Conservation (phyloP, 2,797 vertebrate species). For the Enteromius viviparus region DNA sequence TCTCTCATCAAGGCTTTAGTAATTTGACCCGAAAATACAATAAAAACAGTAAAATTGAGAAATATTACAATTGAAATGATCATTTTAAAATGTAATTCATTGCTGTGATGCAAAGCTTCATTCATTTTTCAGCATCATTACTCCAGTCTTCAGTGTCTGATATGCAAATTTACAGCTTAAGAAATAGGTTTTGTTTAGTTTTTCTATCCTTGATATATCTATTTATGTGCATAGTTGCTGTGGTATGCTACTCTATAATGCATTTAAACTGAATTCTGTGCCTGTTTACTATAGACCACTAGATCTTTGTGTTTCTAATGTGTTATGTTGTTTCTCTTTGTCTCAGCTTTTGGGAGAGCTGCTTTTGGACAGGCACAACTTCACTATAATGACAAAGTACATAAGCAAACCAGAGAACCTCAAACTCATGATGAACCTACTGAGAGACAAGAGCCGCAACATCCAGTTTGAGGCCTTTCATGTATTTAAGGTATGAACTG, state of each 20-base stretch:
- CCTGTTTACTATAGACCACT: neutral
- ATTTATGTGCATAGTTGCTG: neutral
- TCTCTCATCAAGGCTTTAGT: neutral
- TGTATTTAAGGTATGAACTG: constrained; percentile 85
- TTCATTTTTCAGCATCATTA: neutral
- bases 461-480: constrained; percentile 98
- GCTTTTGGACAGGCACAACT: constrained; percentile 91
- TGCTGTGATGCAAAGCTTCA: neutral
- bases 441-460: constrained; percentile 92
- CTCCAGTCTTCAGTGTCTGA: neutral
- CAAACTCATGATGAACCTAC: constrained; percentile 95
- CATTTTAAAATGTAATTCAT: neutral
- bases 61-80: neutral
- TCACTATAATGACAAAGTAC: constrained; percentile 91
- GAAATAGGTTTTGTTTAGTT: too few relatives aligned
- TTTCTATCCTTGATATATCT: too few relatives aligned
- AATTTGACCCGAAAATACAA: neutral
- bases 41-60: neutral
- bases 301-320: neutral
- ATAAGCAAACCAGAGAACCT: constrained; percentile 95
- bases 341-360: constrained; percentile 89
- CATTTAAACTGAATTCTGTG: neutral
- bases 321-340: constrained; percentile 44
- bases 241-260: neutral
- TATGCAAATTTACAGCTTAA: too few relatives aligned